Conservation (phyloP, 2,797 vertebrate genomes). For the Lateolabrax maculatus region DNA sequence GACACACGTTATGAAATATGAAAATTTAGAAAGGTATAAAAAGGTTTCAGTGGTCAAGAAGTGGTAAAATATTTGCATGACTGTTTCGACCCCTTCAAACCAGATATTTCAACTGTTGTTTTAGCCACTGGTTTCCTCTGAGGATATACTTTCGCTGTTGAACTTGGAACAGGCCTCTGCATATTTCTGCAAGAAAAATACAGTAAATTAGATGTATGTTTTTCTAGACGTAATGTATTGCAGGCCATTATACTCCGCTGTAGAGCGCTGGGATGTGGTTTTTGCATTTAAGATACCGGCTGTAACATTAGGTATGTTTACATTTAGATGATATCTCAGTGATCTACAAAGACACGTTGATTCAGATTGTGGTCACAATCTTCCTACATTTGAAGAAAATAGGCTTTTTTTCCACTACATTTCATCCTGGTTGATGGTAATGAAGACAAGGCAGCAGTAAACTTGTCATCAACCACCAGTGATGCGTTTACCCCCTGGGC, state of each 20-base stretch:
- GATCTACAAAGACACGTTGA: constrained; percentile 24
- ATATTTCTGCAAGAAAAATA: constrained; percentile 67
- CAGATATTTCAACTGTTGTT: constrained; percentile 60
- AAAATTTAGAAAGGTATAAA: constrained; percentile 13
- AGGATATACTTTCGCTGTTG: constrained; percentile 55
- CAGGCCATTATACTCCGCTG: constrained; percentile 1
- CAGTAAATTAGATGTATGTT: constrained; percentile 58
- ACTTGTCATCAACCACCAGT: constrained; percentile 32
- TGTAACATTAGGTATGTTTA: constrained; percentile 57
- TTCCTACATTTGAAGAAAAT: constrained; percentile 13
- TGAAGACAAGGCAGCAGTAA: constrained; percentile 31
- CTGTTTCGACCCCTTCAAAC: constrained; percentile 36
- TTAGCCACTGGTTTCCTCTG: constrained; percentile 49
- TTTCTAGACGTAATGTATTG: constrained; percentile 40
- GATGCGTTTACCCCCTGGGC: constrained; percentile 15
- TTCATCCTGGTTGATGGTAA: constrained; percentile 32
- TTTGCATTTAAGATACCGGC: constrained; percentile 37
- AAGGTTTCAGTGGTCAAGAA: constrained; percentile 26
- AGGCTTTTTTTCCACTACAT: not conserved
- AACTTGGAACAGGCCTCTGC: constrained; percentile 56
- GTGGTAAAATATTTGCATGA: constrained; percentile 37
- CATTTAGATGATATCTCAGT: constrained; percentile 41
- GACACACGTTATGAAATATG: constrained; percentile 34
- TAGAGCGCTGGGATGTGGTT: constrained; percentile 6
- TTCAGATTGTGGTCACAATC: constrained; percentile 14